Conservation (phyloP, 2,888 invertebrate genomes). For the Macrophya alboannulata region DNA sequence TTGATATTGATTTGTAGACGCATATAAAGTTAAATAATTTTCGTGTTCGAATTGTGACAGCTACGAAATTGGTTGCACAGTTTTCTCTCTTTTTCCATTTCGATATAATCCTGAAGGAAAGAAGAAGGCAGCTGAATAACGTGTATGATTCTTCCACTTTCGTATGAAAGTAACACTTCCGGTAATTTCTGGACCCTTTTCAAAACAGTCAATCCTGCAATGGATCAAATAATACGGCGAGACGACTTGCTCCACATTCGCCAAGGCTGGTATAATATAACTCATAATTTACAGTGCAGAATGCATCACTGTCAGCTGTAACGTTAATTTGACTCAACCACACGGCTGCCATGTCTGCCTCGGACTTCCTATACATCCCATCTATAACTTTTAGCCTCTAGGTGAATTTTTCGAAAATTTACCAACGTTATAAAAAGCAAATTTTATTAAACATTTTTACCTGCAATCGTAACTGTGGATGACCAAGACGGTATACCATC, state of each 20-base stretch:
- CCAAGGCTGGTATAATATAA: slow-evolving; percentile 46
- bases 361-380: neutral
- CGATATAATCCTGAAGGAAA: too few relatives aligned
- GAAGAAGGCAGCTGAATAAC: too few relatives aligned
- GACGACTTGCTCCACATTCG: slow-evolving; percentile 38
- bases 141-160: too few relatives aligned
- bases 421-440: neutral
- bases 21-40: neutral
- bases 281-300: slow-evolving; percentile 53
- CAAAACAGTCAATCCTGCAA: neutral
- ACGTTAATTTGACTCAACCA: slow-evolving; percentile 29
- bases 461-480: too few relatives aligned
- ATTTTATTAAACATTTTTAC: neutral
- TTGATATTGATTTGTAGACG: neutral
- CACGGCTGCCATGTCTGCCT: slow-evolving; percentile 5
- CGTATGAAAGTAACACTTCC: neutral
- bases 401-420: neutral
- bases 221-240: slow-evolving; percentile 43
- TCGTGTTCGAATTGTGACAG: neutral
- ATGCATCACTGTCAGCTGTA: slow-evolving; percentile 30
- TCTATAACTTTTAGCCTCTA: neutral
- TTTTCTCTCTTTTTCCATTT: too few relatives aligned
- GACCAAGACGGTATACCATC: too few relatives aligned
- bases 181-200: neutral
- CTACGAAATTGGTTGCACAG: too few relatives aligned